phyloP scores from a whole-genome alignment of 2,797 vertebrate genomes.

The Moxostoma hubbsi region DNA sequence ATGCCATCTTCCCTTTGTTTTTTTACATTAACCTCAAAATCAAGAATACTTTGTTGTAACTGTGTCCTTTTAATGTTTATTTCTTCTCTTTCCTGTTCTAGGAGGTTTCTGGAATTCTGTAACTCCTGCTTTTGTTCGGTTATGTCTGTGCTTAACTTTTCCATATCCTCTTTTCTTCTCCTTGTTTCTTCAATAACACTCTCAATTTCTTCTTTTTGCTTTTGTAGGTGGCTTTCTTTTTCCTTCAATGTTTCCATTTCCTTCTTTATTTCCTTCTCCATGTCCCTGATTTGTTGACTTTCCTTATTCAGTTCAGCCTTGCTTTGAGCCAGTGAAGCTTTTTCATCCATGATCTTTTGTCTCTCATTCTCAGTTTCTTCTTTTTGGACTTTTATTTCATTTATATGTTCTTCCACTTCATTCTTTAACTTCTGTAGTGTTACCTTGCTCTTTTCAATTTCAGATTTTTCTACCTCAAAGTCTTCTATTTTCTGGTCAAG shows the following conservation, averaged over 20 bases:
- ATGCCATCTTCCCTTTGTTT: too few relatives aligned
- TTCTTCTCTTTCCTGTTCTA: too few relatives aligned
- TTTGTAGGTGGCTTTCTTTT: not conserved
- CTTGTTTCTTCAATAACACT: too few relatives aligned
- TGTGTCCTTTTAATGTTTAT: not conserved
- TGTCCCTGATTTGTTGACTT: not conserved
- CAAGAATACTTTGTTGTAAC: too few relatives aligned
- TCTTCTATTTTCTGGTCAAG: not conserved
- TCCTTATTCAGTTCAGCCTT: conserved; percentile 13
- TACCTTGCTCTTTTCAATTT: not conserved
- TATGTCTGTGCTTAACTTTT: too few relatives aligned
- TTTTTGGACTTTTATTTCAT: not conserved
- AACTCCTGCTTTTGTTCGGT: too few relatives aligned
- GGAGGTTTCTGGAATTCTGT: too few relatives aligned
- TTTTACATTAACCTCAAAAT: too few relatives aligned
- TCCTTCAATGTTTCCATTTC: not conserved
- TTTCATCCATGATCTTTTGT: too few relatives aligned
- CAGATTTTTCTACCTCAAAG: not conserved
- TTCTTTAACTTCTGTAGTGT: not conserved
- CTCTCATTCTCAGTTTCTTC: too few relatives aligned
- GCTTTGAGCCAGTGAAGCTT: not conserved
- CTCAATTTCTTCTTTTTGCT: conserved; percentile 4
- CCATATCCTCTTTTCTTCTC: too few relatives aligned
- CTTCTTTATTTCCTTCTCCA: not conserved
- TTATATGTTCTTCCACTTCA: not conserved